Evolutionary conservation across 1,140 invertebrate genomes (phyloP).

Genomic region (Cydia splendana): DNA sequence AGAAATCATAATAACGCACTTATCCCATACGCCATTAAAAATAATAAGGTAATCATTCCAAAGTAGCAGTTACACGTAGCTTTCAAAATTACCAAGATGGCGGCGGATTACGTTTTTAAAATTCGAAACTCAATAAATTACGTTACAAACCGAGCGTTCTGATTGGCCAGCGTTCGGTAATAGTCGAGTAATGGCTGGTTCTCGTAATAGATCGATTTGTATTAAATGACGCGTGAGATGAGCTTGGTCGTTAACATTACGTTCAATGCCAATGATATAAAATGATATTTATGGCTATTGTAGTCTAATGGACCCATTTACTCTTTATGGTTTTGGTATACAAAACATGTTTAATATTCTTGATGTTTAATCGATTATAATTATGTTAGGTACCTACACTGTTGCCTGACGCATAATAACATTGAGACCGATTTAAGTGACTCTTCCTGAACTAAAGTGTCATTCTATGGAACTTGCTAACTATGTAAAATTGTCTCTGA

Average conservation of each 20-base stretch:
- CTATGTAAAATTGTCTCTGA: no score
- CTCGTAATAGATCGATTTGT: conserved; percentile 71
- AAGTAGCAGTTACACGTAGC: conserved; percentile 42
- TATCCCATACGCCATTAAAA: conserved; percentile 16
- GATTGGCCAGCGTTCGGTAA: conserved; percentile 59
- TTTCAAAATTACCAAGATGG: conserved; percentile 61
- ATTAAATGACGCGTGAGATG: conserved; percentile 72
- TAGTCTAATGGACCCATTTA: conserved; percentile 25
- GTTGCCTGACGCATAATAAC: neutral
- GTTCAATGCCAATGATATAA: conserved; percentile 40
- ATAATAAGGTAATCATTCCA: conserved; percentile 17
- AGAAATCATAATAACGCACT: conserved; percentile 6
- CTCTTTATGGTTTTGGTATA: neutral
- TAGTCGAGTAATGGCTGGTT: conserved; percentile 44
- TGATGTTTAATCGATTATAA: neutral
- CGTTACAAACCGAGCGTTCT: conserved; percentile 48
- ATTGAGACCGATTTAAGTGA: neutral
- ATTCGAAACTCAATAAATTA: conserved; percentile 70
- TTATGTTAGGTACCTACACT: no score
- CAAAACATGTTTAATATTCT: conserved; percentile 1
- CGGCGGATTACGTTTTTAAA: conserved; percentile 51
- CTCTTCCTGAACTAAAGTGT: no score
- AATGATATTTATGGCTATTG: conserved; percentile 33
- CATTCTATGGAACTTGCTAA: no score
- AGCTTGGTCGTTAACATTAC: conserved; percentile 62